These are phyloP conservation scores for Tragopan temminckii DNA, from an alignment of 2,797 vertebrate genomes.

Conservation along the genomic window DNA sequence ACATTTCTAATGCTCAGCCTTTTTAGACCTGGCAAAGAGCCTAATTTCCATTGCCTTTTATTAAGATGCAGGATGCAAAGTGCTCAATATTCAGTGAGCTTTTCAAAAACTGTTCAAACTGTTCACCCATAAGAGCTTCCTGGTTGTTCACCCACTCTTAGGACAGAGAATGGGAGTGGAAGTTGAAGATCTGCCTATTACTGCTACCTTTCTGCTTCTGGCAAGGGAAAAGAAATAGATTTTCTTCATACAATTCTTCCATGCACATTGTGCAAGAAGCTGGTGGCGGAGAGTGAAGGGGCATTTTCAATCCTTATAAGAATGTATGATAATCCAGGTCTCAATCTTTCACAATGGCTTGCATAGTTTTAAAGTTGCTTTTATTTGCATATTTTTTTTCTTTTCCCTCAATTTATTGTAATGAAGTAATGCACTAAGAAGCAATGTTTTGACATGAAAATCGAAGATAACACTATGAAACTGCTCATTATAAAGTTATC, in stretches of 20 bases:
- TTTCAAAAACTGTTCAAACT: not conserved
- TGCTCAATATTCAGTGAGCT: not conserved
- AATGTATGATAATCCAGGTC: not conserved
- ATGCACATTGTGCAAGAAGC: not conserved
- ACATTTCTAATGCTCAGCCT: not conserved
- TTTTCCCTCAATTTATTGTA: not conserved
- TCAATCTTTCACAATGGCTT: not conserved
- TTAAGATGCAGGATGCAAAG: not conserved
- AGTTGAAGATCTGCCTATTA: not conserved
- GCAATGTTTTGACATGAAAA: conserved; percentile 10
- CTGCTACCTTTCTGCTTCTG: not conserved
- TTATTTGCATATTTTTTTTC: not conserved
- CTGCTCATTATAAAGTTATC: conserved; percentile 12
- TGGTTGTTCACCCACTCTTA: not conserved
- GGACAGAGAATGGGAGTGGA: not conserved
- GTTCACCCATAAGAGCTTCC: not conserved
- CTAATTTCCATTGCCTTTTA: not conserved
- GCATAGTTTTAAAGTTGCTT: not conserved
- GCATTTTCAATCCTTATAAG: not conserved
- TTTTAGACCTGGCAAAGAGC: conserved; percentile 12
- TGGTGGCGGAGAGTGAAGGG: not conserved
- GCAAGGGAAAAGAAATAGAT: not conserved
- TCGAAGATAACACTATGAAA: not conserved
- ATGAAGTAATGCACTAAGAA: not conserved
- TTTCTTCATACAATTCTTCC: not conserved